Base-by-base conservation (phyloP, 1,140 invertebrate species). In the Micrasema minimum region DNA sequence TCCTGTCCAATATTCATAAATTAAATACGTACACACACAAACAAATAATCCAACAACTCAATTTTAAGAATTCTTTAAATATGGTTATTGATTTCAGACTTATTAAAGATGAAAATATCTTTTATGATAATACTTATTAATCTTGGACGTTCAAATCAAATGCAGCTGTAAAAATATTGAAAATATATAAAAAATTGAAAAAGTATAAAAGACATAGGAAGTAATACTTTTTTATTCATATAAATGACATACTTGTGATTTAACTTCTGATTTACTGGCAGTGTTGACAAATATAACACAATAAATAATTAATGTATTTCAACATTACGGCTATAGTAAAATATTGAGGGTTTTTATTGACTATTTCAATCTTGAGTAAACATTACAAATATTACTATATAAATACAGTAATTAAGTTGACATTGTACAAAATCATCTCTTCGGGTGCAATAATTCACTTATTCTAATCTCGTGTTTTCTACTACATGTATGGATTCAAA, bases 401-500 rank as follows among this genome's bases (percentile, higher is more conserved):
- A 66, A 68, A 69, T 75, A 75, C 66, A 75, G 66, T 72, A 75
- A 71, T 75, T 68, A 75, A 55, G 69, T 75, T 71, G 73, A 75
- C 73, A 75, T 75, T 75, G 74, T 75, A 75, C 70, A 75, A 75
- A 75, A 75, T 72, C 74, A 72, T 72, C 68, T 75, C 66, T 61
- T 75, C 64, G 74, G 66, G 74, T 75, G 74, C 74, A 69, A 75
- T 70, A 75, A 72, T 72, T 72, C 74, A 75, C 74, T 75, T 75
- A 75, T 11, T 41, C 67, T 72, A 72, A 31, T 59, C 69, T 66
- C 46, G 74, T 75, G 74, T 72, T 45, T 71, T 72, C 74, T 75
- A 75, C 74, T 75, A 75, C 74, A 75, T 68, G 67, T 75, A 75
- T 69, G 74, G 71, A 76, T 76, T 68, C 75, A 72, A 76, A 72